Evolutionary conservation across 1,140 invertebrate genomes (phyloP).

Genomic region (Rhynchophorus ferrugineus): DNA sequence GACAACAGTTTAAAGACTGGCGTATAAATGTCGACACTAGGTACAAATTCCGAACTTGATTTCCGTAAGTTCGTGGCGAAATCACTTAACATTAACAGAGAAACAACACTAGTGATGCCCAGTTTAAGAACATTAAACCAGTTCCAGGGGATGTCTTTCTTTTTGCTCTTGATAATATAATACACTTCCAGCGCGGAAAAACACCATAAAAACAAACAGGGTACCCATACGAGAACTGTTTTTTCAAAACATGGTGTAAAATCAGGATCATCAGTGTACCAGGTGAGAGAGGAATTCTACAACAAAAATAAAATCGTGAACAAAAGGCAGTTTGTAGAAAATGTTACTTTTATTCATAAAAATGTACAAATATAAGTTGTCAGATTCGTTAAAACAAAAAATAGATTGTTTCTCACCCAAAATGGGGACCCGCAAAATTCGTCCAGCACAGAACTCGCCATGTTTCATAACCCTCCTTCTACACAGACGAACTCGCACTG

Average conservation of each 20-base stretch:
- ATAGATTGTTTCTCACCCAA: constrained; percentile 48
- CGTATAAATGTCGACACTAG: constrained; percentile 61
- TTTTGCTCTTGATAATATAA: constrained; percentile 68
- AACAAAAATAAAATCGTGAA: constrained; percentile 3
- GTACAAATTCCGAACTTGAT: constrained; percentile 42
- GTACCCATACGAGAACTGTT: constrained; percentile 79
- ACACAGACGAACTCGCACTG: constrained; percentile 3
- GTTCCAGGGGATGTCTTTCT: constrained; percentile 73
- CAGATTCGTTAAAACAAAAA: background rate
- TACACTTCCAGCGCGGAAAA: constrained; percentile 71
- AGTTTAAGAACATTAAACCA: constrained; percentile 72
- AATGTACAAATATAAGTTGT: background rate
- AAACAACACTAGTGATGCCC: constrained; percentile 54
- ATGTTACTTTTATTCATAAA: background rate
- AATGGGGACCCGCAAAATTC: constrained; percentile 54
- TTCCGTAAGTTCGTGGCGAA: constrained; percentile 16
- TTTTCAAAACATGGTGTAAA: constrained; percentile 83
- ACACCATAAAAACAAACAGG: constrained; percentile 77
- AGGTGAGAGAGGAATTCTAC: constrained; percentile 47
- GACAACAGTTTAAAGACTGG: constrained; percentile 66
- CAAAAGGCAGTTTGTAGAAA: background rate
- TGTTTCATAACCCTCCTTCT: constrained; percentile 6
- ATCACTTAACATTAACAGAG: constrained; percentile 58
- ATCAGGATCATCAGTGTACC: constrained; percentile 74
- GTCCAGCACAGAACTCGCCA: constrained; percentile 41